Evolutionary conservation across 2,797 vertebrate genomes (phyloP).

Genomic region (Carduelis carduelis): DNA sequence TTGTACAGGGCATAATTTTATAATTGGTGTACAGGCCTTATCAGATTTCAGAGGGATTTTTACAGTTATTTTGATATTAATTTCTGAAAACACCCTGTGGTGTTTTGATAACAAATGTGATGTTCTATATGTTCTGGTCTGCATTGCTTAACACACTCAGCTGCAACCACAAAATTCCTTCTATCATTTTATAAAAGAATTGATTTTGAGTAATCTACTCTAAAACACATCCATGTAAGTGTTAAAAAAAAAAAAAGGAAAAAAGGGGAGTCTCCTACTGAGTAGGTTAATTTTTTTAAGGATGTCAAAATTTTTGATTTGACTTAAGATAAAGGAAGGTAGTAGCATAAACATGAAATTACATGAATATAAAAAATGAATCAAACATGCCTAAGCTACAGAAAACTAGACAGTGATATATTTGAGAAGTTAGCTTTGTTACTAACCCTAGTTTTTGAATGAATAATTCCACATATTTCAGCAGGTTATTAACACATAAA

Average conservation of each 20-base stretch:
- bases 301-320: not conserved
- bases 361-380: not conserved
- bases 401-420: not conserved
- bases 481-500: not conserved
- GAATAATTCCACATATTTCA: not conserved
- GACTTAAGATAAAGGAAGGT: not conserved
- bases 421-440: not conserved
- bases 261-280: fast-evolving
- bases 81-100: not conserved
- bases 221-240: not conserved
- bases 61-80: not conserved
- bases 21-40: not conserved
- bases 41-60: not conserved
- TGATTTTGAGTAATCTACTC: not conserved
- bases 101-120: not conserved
- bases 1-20: not conserved
- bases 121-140: not conserved
- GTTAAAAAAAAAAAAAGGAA: too few relatives aligned
- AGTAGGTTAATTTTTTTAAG: not conserved
- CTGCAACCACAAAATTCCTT: not conserved
- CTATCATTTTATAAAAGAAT: not conserved
- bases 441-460: not conserved
- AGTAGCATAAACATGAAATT: not conserved
- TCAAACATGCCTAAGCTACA: not conserved
- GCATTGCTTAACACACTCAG: not conserved